Evolutionary conservation across 2,888 invertebrate genomes (phyloP).

Genomic region (Resseliella maxima): DNA sequence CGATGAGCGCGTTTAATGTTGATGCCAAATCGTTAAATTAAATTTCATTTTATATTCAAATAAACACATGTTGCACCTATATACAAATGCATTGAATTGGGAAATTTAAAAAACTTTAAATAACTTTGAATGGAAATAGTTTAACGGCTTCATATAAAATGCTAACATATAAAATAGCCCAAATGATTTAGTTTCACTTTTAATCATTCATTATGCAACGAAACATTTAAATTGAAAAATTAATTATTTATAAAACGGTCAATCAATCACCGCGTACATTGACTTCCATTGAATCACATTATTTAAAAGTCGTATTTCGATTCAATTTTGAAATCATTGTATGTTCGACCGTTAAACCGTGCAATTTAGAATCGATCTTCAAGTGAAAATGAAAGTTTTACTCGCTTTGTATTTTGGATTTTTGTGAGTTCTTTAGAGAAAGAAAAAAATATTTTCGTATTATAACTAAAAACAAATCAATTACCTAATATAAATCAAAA

Average conservation of each 20-base stretch:
- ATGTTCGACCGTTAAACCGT: neutral
- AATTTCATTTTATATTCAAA: neutral
- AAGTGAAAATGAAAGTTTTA: conserved; percentile 5
- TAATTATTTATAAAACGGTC: conserved; percentile 5
- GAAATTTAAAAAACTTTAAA: neutral
- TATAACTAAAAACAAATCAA: too few relatives aligned
- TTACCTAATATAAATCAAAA: too few relatives aligned
- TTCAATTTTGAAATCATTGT: neutral
- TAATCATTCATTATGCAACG: neutral
- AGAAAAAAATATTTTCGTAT: neutral
- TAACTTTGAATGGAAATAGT: neutral
- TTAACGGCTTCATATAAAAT: neutral
- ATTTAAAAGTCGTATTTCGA: neutral
- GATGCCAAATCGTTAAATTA: neutral
- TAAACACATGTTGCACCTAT: conserved; percentile 22
- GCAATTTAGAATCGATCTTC: neutral
- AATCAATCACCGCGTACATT: neutral
- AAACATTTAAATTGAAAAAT: conserved; percentile 36
- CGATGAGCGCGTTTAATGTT: conserved; percentile 23
- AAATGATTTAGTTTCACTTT: neutral
- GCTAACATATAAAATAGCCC: neutral
- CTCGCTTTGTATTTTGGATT: neutral
- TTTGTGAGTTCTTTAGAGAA: neutral
- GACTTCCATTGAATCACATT: neutral
- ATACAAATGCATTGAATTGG: too few relatives aligned